Conservation (phyloP, 2,888 invertebrate species). For the Dynastes tityus region DNA sequence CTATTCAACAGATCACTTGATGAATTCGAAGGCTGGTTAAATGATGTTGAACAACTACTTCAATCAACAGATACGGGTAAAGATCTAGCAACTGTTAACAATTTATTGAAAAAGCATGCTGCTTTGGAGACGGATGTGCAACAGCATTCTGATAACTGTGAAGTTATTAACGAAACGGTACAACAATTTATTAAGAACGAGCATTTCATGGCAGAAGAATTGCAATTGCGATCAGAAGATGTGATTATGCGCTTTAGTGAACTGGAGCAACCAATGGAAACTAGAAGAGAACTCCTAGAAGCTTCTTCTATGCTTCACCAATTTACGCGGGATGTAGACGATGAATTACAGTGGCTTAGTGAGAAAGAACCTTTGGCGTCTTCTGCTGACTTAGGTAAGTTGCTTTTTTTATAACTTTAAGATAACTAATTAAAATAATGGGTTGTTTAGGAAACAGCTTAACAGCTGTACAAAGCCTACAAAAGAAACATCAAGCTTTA, state of each 20-base stretch:
- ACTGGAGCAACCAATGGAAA: constrained; percentile 92
- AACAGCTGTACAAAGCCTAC: constrained; percentile 87
- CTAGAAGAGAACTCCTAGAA: constrained; percentile 91
- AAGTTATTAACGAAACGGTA: constrained; percentile 85
- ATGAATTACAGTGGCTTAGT: constrained; percentile 92
- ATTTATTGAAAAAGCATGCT: constrained; percentile 85
- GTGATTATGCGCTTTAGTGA: constrained; percentile 75
- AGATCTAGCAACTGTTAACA: constrained; percentile 89
- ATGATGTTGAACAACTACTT: constrained; percentile 86
- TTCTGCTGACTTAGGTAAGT: constrained; percentile 76
- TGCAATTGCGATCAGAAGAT: constrained; percentile 81
- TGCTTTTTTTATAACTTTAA: neutral
- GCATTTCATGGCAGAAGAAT: constrained; percentile 93
- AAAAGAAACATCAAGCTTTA: constrained; percentile 94
- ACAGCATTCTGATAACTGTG: constrained; percentile 88
- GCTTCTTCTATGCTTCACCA: constrained; percentile 91
- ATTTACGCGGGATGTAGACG: constrained; percentile 92
- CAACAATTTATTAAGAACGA: constrained; percentile 83
- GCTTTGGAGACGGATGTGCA: constrained; percentile 90
- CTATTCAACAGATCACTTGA: constrained; percentile 91
- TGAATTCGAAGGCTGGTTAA: constrained; percentile 95
- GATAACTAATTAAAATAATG: neutral
- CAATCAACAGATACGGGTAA: constrained; percentile 87
- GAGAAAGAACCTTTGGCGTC: constrained; percentile 83
- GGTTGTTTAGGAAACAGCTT: constrained; percentile 67